Evolutionary conservation across 2,113 vertebrate genomes (phyloP).

Genomic region (Tychaedon coryphoeus): DNA sequence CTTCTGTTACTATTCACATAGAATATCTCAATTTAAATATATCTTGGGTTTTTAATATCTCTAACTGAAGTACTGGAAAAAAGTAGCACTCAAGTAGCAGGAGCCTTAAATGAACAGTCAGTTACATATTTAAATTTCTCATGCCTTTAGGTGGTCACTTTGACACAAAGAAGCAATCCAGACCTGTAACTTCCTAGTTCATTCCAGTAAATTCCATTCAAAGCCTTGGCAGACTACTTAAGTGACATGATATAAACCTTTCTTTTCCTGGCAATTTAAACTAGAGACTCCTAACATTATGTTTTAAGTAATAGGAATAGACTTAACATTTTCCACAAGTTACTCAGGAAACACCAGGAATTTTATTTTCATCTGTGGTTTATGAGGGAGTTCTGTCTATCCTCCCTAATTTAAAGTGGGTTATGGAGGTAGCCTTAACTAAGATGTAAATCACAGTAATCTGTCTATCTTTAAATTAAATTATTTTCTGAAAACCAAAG

Average conservation of each 20-base stretch:
- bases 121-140: background rate
- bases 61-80: background rate
- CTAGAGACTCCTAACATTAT: background rate
- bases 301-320: background rate
- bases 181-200: background rate
- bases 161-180: background rate
- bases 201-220: background rate
- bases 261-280: background rate
- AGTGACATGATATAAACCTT: background rate
- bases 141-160: background rate
- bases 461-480: background rate
- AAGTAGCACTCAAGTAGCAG: background rate
- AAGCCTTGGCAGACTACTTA: background rate
- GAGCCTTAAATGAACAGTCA: conserved; percentile 45
- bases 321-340: background rate
- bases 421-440: background rate
- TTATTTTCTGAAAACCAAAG: background rate
- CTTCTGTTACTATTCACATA: conserved; percentile 61
- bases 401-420: background rate
- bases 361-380: background rate
- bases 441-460: background rate
- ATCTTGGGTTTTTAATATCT: conserved; percentile 41
- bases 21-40: conserved; percentile 27
- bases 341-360: background rate
- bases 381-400: background rate